Conservation (phyloP, 92 coral and sea anemone genomes). For the Palythoa caribaeorum region DNA sequence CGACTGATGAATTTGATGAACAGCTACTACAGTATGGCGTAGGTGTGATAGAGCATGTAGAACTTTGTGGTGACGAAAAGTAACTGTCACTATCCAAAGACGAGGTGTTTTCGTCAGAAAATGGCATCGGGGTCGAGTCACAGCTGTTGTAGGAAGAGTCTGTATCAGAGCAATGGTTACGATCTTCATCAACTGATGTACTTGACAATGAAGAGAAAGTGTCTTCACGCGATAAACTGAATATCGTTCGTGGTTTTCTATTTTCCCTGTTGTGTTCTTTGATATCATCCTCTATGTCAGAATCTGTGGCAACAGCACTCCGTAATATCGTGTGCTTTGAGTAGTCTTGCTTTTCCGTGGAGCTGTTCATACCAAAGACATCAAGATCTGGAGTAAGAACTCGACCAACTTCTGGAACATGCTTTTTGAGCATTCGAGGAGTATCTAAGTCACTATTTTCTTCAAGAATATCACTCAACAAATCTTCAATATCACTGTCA, state of each 20-base stretch:
- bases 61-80: slow-evolving; percentile 73
- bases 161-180: slow-evolving; percentile 60
- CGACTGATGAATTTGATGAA: slow-evolving; percentile 69
- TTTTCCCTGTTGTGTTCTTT: background rate
- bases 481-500: slow-evolving; percentile 69
- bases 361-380: slow-evolving; percentile 1
- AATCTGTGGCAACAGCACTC: background rate
- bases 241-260: background rate
- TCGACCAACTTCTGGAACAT: slow-evolving; percentile 3
- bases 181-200: slow-evolving; percentile 44
- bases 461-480: slow-evolving; percentile 67
- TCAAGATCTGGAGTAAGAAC: slow-evolving; percentile 8
- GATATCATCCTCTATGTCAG: background rate
- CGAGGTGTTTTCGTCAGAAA: slow-evolving; percentile 69
- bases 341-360: background rate
- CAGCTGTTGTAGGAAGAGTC: slow-evolving; percentile 88
- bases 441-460: slow-evolving; percentile 20
- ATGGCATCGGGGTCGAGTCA: slow-evolving; percentile 72
- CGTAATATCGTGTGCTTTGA: background rate
- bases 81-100: slow-evolving; percentile 70
- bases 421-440: slow-evolving; percentile 5
- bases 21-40: slow-evolving; percentile 49
- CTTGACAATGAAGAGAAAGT: slow-evolving; percentile 40
- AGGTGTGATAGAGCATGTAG: slow-evolving; percentile 55
- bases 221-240: slow-evolving; percentile 18